Evolutionary conservation across 1,140 invertebrate species (phyloP).

Genomic region (Periplaneta americana): DNA sequence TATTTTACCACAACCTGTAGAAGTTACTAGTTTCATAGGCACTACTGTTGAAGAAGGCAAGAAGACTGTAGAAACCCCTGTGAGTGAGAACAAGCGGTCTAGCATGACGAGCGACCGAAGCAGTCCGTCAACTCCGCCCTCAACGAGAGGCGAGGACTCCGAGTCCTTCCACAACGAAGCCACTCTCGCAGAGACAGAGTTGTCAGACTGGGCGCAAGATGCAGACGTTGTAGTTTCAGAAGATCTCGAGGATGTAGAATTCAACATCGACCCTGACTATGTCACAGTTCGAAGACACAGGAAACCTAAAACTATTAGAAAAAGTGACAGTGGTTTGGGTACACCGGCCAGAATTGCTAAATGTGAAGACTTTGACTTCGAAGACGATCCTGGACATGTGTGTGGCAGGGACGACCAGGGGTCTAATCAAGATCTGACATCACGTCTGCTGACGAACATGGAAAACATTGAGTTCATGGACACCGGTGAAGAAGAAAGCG

Average conservation of each 20-base stretch:
- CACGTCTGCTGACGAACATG: conserved; percentile 31
- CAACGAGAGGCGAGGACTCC: conserved; percentile 39
- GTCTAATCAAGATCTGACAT: conserved; percentile 21
- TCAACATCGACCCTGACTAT: conserved; percentile 49
- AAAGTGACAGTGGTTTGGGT: conserved; percentile 24
- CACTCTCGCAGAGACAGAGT: conserved; percentile 69
- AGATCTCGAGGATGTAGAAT: conserved; percentile 60
- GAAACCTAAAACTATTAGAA: conserved; percentile 33
- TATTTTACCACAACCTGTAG: not conserved
- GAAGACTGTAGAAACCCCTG: conserved; percentile 6
- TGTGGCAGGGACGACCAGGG: conserved; percentile 30
- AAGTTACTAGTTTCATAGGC: not conserved
- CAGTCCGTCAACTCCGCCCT: conserved; percentile 38
- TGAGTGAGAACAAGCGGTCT: not conserved
- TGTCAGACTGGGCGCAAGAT: conserved; percentile 79
- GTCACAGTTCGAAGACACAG: conserved; percentile 43
- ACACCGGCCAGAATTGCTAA: conserved; percentile 33
- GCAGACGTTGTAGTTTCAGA: conserved; percentile 60
- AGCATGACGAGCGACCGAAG: conserved; percentile 38
- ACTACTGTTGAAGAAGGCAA: not conserved
- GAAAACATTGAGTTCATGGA: conserved; percentile 70
- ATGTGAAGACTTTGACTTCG: conserved; percentile 34
- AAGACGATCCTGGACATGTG: conserved; percentile 32
- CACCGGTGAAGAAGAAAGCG: conserved; percentile 53
- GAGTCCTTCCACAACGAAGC: conserved; percentile 42